Evolutionary conservation across 1,140 invertebrate genomes (phyloP).

Genomic region (Drosophila pallidifrons): DNA sequence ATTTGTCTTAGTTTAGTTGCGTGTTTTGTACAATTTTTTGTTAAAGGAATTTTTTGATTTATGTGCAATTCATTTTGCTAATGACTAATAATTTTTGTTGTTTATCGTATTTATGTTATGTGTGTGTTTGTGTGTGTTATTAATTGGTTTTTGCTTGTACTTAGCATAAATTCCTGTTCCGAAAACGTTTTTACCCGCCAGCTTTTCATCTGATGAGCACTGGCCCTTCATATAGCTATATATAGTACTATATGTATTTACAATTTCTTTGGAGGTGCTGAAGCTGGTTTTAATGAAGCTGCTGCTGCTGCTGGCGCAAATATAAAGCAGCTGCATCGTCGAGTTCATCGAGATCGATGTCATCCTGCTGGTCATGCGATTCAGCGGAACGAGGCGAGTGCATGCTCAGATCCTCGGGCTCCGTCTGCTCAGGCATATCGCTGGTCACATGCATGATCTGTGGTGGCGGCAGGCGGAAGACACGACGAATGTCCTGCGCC

Average conservation of each 20-base stretch:
- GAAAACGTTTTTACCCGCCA: slow-evolving; percentile 39
- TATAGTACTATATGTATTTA: slow-evolving; percentile 9
- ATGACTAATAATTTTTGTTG: slow-evolving; percentile 29
- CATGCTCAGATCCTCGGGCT: slow-evolving; percentile 94
- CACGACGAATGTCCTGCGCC: slow-evolving; percentile 85
- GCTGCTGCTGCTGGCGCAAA: slow-evolving; percentile 69
- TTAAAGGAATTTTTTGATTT: slow-evolving; percentile 46
- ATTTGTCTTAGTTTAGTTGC: slow-evolving; percentile 34
- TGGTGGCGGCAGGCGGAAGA: slow-evolving; percentile 84
- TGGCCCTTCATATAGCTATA: slow-evolving; percentile 15
- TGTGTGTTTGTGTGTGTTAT: slow-evolving; percentile 5
- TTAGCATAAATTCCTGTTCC: slow-evolving; percentile 80
- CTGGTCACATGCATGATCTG: slow-evolving; percentile 77
- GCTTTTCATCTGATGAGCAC: slow-evolving; percentile 68
- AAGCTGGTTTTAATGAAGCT: slow-evolving; percentile 7
- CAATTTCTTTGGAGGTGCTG: slow-evolving; percentile 7
- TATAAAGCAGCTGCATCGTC: slow-evolving; percentile 81
- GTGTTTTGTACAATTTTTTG: slow-evolving; percentile 65
- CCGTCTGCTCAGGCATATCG: slow-evolving; percentile 90
- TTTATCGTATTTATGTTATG: background rate
- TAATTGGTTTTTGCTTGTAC: slow-evolving; percentile 61
- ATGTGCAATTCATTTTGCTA: slow-evolving; percentile 59
- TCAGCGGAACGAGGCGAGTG: slow-evolving; percentile 75
- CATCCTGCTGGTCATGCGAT: slow-evolving; percentile 63
- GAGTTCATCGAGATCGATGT: slow-evolving; percentile 82